A percentile compares a stretch with the other conserved stretches of the same genome.
Evolutionary conservation across 1,140 invertebrate genomes (phyloP).

Genomic region (Idris sp.): DNA sequence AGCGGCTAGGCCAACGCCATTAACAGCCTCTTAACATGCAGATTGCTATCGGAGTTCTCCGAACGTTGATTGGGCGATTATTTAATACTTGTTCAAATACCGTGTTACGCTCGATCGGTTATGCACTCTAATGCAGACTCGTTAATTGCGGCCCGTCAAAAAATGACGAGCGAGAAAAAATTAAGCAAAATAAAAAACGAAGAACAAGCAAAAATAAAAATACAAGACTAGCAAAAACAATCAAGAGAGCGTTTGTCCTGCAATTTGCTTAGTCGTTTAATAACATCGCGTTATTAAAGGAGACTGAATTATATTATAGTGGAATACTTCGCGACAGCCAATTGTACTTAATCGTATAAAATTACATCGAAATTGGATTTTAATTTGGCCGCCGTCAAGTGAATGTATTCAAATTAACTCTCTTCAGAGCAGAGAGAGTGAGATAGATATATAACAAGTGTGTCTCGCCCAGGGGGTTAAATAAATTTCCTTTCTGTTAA

Average conservation of each 20-base stretch:
- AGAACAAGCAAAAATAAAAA: too few relatives aligned
- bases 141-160: slow-evolving; percentile 31
- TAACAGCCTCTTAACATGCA: slow-evolving; percentile 78
- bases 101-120: slow-evolving; percentile 60
- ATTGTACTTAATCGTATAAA: slow-evolving; percentile 77
- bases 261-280: slow-evolving; percentile 53
- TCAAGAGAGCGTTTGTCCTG: slow-evolving; percentile 24
- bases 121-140: slow-evolving; percentile 34
- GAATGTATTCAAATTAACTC: slow-evolving; percentile 77
- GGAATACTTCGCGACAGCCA: slow-evolving; percentile 63
- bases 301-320: slow-evolving; percentile 37
- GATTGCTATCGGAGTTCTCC: slow-evolving; percentile 74
- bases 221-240: too few relatives aligned
- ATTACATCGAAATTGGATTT: slow-evolving; percentile 79
- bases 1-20: slow-evolving; percentile 74
- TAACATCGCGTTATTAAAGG: slow-evolving; percentile 43
- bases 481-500: slow-evolving; percentile 78
- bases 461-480: slow-evolving; percentile 69
- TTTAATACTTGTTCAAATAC: slow-evolving; percentile 71
- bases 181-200: background rate
- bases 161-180: slow-evolving; percentile 22
- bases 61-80: slow-evolving; percentile 76
- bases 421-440: slow-evolving; percentile 63
- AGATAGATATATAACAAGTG: slow-evolving; percentile 74
- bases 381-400: slow-evolving; percentile 74